These are phyloP conservation scores for Montipora sp. DNA, from an alignment of 64 coral and sea anemone genomes.

Conservation along the genomic window DNA sequence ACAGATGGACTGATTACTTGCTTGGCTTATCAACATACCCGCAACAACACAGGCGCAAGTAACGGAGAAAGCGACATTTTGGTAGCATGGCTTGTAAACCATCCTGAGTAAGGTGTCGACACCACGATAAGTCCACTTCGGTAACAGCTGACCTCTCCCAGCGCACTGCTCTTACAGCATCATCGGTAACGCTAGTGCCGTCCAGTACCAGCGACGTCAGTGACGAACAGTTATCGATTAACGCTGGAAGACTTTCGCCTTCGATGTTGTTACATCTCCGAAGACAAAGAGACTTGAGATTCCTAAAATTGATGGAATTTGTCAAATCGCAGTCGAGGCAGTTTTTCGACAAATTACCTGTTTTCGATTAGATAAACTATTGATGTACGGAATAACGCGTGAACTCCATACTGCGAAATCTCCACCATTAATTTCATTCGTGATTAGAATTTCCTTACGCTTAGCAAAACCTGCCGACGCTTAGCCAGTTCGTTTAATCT, in stretches of 20 bases:
- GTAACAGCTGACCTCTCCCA: constrained; percentile 71
- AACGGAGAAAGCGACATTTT: constrained; percentile 62
- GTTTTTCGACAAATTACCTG: too few relatives aligned
- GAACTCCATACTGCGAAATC: too few relatives aligned
- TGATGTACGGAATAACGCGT: too few relatives aligned
- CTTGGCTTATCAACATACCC: constrained; percentile 34
- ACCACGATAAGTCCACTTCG: constrained; percentile 92
- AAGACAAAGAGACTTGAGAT: constrained; percentile 71
- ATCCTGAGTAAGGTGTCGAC: constrained; percentile 70
- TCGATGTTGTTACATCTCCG: constrained; percentile 76
- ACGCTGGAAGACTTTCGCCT: constrained; percentile 59
- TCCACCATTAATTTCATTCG: too few relatives aligned
- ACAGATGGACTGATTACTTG: too few relatives aligned
- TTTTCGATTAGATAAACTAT: too few relatives aligned
- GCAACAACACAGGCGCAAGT: constrained; percentile 81
- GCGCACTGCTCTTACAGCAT: constrained; percentile 24
- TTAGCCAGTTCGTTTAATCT: too few relatives aligned
- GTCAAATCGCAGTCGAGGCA: not conserved
- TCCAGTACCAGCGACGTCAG: constrained; percentile 80
- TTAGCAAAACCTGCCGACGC: too few relatives aligned
- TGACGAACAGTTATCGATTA: constrained; percentile 57
- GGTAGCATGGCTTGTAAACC: constrained; percentile 77
- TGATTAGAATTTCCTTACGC: too few relatives aligned
- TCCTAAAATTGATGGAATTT: not conserved
- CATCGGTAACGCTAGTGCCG: constrained; percentile 67